Evolutionary conservation across 2,113 vertebrate genomes (phyloP).

Genomic region (Uria aalge): DNA sequence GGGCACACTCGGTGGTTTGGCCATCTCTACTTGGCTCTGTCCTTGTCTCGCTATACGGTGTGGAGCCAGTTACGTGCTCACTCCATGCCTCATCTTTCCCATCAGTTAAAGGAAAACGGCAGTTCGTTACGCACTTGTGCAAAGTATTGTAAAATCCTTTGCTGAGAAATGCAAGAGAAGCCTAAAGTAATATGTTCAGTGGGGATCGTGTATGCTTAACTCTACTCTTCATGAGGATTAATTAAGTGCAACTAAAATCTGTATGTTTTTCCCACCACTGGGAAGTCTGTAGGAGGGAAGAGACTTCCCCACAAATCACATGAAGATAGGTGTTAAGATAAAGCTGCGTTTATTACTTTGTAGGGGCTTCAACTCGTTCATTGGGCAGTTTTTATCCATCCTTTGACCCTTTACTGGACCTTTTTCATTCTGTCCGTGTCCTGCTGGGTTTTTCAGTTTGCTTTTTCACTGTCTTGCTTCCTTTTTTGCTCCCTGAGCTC

Average conservation of each 20-base stretch:
- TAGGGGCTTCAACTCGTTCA: not conserved
- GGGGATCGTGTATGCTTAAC: not conserved
- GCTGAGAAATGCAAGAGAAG: not conserved
- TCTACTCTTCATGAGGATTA: not conserved
- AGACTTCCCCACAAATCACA: not conserved
- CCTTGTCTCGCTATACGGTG: fast-evolving
- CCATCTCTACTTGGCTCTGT: not conserved
- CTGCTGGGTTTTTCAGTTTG: not conserved
- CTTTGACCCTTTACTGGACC: not conserved
- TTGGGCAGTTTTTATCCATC: not conserved
- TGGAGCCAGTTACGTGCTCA: fast-evolving
- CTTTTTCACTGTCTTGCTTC: not conserved
- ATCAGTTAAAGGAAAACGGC: too few relatives aligned
- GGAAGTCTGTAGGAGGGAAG: not conserved
- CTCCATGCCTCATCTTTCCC: not conserved
- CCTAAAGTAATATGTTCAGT: not conserved
- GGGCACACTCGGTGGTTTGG: fast-evolving
- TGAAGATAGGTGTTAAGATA: not conserved
- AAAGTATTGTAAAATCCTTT: not conserved
- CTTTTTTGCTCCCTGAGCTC: not conserved
- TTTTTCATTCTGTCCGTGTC: not conserved
- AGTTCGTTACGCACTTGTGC: fast-evolving
- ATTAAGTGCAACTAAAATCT: not conserved
- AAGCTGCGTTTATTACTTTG: not conserved
- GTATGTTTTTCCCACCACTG: not conserved